Percentiles rank a stretch among this genome's conserved stretches.
These are phyloP conservation scores for Lamellibrachia luymesi DNA, from an alignment of 1,140 invertebrate species.

Conservation along the genomic window DNA sequence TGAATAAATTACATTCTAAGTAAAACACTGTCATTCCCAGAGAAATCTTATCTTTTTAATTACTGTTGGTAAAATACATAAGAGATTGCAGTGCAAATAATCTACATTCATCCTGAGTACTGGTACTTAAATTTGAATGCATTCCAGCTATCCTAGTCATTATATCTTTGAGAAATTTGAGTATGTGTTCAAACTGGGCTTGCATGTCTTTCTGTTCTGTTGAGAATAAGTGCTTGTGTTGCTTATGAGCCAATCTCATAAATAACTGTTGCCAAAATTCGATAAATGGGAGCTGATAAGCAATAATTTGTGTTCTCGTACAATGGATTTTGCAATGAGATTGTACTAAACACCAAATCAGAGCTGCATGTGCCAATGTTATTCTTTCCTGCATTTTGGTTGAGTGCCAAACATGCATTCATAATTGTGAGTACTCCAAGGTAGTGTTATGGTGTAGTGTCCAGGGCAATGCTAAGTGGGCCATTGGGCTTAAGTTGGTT, in stretches of 20 bases:
- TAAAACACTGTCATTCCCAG: background rate
- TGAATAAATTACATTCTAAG: too few relatives aligned
- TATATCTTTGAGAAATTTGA: background rate
- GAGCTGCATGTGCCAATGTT: background rate
- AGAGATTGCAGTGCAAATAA: background rate
- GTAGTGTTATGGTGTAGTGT: background rate
- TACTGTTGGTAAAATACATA: background rate
- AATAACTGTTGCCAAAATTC: background rate
- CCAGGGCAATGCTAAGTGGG: too few relatives aligned
- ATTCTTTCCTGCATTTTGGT: background rate
- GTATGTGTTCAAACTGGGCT: background rate
- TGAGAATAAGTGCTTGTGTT: conserved; percentile 7
- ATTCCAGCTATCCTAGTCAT: background rate
- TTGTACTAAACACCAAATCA: background rate
- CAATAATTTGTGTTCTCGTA: background rate
- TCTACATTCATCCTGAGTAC: background rate
- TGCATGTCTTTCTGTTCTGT: background rate
- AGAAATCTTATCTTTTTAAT: background rate
- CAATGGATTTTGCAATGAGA: background rate
- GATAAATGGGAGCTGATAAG: background rate
- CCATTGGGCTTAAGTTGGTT: too few relatives aligned
- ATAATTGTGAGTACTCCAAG: background rate
- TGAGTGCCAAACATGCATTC: background rate
- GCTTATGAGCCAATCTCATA: background rate
- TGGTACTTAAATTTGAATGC: background rate